phyloP scores from a whole-genome alignment of 2,888 invertebrate species.

The Minunthozetes semirufus region DNA sequence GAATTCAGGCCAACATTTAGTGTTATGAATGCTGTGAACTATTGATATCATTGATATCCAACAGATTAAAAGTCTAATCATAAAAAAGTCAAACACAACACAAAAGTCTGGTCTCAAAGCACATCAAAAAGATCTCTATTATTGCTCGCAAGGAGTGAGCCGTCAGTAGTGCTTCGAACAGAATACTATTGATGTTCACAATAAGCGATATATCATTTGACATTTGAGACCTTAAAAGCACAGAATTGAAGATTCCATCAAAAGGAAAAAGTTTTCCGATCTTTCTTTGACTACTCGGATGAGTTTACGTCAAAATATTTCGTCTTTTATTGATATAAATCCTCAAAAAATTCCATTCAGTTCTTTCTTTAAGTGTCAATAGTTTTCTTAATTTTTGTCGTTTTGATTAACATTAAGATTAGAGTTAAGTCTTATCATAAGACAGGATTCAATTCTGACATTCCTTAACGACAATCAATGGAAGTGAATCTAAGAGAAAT shows the following conservation, averaged over 20 bases:
- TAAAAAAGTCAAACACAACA: constrained; percentile 5
- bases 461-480: neutral
- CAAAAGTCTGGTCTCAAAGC: neutral
- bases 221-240: constrained; percentile 25
- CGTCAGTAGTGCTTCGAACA: neutral
- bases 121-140: neutral
- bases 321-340: neutral
- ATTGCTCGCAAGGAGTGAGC: neutral
- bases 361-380: no score
- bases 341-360: neutral
- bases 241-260: constrained; percentile 6
- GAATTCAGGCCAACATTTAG: neutral
- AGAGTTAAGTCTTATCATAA: no score
- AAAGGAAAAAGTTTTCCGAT: constrained; percentile 8
- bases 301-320: neutral
- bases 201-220: constrained; percentile 21
- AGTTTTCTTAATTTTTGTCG: no score
- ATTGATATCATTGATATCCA: neutral
- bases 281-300: neutral
- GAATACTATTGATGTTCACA: neutral
- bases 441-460: neutral
- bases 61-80: constrained; percentile 8
- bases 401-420: no score
- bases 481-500: neutral
- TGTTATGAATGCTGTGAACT: neutral